Evolutionary conservation across 1,140 invertebrate species (phyloP), one percentile per base, ranked within the genome.

Genomic region (Zaprionus capensis): DNA sequence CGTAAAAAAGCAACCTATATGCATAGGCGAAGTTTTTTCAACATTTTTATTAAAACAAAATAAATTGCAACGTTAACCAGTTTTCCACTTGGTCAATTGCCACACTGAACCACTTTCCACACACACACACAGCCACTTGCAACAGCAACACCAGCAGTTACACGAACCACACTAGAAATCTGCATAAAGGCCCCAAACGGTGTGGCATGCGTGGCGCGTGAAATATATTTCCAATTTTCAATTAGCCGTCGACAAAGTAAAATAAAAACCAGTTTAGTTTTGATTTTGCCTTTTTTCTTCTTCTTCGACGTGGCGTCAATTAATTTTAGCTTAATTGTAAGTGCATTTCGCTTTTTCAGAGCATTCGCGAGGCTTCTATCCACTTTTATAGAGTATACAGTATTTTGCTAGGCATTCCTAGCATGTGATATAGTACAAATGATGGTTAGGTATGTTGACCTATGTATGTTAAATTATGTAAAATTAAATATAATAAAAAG

Each of bases 321-420:
- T 88, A 81, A 87, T 87, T 83, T 88, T 73, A 59, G 78, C 78
- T 90, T 88, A 80, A 86, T 80, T 84, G 81, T 69, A 84, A 78
- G 46, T 80, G 72, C 72, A 38, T 63, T 49, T 26, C 64, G 59
- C 67, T 80, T 73, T 70, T 59, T 24, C 6, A 34, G 71, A 14
- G 24, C 58, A 34, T 31, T 64, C 28, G 58, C 14, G 31, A 46
- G n/a, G n/a, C 55, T 34, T 70, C 7, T 51, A 44, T 67, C 56
- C 61, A 63, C 59, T 28, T 61, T 14, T 57, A 36, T 63, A 61
- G 46, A 63, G 41, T 58, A n/a, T 14, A 22, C 11, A 51, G n/a
- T 9, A 6, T 46, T 80, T 75, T 64, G 26, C 6, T 15, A 67
- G 65, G 36, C 36, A 53, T 49, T 41, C 0, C 38, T 0, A 11